Percentiles rank a stretch among this genome's conserved stretches.
Evolutionary conservation across 2,113 vertebrate genomes (phyloP).

Genomic region (Petrocephalus zakoni): DNA sequence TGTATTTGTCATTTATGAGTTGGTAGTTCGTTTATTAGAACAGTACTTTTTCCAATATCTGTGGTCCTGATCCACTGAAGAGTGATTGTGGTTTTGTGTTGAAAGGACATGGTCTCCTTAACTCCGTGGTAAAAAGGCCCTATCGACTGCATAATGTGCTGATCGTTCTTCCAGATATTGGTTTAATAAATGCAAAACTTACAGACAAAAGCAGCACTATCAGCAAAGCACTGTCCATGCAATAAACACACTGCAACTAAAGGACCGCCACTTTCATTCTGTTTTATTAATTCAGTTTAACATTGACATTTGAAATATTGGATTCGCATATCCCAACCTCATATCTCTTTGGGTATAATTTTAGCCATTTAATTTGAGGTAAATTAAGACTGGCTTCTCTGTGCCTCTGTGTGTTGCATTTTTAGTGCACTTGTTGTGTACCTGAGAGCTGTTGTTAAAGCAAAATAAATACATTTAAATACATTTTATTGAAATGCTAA

Average conservation of each 20-base stretch:
- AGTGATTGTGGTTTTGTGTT: conserved; percentile 15
- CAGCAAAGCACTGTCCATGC: not conserved
- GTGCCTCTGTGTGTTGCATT: not conserved
- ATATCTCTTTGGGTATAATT: not conserved
- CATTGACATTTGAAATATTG: not conserved
- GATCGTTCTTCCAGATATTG: not conserved
- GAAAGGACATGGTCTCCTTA: not conserved
- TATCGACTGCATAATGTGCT: conserved; percentile 10
- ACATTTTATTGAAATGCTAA: not conserved
- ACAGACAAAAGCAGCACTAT: conserved; percentile 5
- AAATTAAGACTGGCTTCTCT: not conserved
- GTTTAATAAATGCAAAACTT: conserved; percentile 21
- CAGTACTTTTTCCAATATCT: too few relatives aligned
- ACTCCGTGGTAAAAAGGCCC: not conserved
- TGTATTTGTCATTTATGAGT: too few relatives aligned
- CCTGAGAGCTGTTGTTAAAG: not conserved
- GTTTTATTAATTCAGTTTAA: not conserved
- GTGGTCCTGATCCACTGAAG: too few relatives aligned
- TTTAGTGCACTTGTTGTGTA: not conserved
- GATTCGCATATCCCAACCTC: not conserved
- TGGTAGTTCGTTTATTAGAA: too few relatives aligned
- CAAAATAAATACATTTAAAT: not conserved
- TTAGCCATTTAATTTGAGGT: not conserved
- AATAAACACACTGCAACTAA: not conserved
- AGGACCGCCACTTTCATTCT: not conserved